These are phyloP conservation scores for Takifugu bimaculatus DNA, from an alignment of 2,113 vertebrate genomes.

Conservation along the genomic window DNA sequence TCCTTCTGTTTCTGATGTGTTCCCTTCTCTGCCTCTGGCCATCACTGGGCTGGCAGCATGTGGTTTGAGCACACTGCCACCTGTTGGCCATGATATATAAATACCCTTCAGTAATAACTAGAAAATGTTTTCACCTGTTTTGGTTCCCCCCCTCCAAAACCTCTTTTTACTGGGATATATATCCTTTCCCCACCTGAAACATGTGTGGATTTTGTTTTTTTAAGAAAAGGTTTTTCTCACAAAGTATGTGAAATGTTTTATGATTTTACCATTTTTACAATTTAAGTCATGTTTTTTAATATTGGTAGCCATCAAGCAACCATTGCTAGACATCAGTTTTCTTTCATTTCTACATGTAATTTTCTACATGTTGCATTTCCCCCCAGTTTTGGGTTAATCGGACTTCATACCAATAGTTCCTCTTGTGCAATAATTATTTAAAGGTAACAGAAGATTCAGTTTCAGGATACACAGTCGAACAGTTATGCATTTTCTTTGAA, in stretches of 20 bases:
- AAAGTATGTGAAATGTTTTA: conserved; percentile 51
- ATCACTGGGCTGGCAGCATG: conserved; percentile 35
- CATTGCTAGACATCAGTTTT: conserved; percentile 53
- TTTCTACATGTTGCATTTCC: conserved; percentile 12
- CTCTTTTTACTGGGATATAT: conserved; percentile 48
- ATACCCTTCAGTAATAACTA: conserved; percentile 38
- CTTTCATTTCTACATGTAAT: conserved; percentile 34
- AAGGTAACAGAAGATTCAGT: conserved; percentile 64
- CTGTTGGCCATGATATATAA: conserved; percentile 56
- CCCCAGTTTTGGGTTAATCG: conserved; percentile 41
- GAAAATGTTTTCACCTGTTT: conserved; percentile 19
- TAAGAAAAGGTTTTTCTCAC: conserved; percentile 24
- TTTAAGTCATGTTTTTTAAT: conserved; percentile 68
- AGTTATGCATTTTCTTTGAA: conserved; percentile 36
- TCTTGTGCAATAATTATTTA: conserved; percentile 92
- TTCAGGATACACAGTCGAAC: conserved; percentile 31
- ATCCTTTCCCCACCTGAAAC: conserved; percentile 42
- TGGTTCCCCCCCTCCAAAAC: conserved; percentile 7
- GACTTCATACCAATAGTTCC: conserved; percentile 77
- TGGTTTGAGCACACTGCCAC: conserved; percentile 71
- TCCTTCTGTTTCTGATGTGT: conserved; percentile 8
- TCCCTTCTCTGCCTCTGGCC: conserved; percentile 32
- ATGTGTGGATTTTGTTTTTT: conserved; percentile 54
- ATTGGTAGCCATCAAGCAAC: conserved; percentile 55
- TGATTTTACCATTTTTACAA: conserved; percentile 66